phyloP scores from a whole-genome alignment of 2,113 vertebrate species.

The Tyrannus savana region DNA sequence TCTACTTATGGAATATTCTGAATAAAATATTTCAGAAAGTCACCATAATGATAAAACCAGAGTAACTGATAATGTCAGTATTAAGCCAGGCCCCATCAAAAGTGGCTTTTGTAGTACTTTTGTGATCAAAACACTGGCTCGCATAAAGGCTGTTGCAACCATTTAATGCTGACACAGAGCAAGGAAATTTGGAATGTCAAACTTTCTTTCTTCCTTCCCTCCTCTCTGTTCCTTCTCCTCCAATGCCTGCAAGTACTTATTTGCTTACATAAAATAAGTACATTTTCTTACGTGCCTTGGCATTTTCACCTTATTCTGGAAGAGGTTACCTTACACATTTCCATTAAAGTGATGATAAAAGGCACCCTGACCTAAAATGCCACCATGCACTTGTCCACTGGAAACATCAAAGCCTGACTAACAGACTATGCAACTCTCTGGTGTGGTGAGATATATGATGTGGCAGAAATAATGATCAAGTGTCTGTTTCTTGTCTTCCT shows the following conservation, averaged over 20 bases:
- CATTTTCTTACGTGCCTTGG: neutral
- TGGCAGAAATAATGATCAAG: slow-evolving; percentile 28
- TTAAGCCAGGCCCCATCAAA: neutral
- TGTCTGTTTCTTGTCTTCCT: slow-evolving; percentile 27
- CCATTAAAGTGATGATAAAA: slow-evolving; percentile 24
- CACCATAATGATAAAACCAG: neutral
- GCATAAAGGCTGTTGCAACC: neutral
- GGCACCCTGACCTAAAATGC: neutral
- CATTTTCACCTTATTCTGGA: slow-evolving; percentile 16
- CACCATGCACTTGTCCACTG: neutral
- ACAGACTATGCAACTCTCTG: neutral
- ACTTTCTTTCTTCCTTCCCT: neutral
- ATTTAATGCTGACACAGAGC: neutral
- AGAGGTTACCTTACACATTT: neutral
- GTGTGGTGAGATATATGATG: neutral
- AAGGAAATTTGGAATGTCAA: neutral
- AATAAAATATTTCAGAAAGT: neutral
- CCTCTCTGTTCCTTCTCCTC: neutral
- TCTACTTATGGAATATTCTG: slow-evolving; percentile 21
- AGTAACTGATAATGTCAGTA: neutral
- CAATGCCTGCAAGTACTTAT: neutral
- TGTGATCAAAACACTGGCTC: neutral
- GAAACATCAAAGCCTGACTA: slow-evolving; percentile 41
- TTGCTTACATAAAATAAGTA: neutral
- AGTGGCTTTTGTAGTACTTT: neutral